Conservation (phyloP, 2,797 vertebrate species). For the Ara ararauna region DNA sequence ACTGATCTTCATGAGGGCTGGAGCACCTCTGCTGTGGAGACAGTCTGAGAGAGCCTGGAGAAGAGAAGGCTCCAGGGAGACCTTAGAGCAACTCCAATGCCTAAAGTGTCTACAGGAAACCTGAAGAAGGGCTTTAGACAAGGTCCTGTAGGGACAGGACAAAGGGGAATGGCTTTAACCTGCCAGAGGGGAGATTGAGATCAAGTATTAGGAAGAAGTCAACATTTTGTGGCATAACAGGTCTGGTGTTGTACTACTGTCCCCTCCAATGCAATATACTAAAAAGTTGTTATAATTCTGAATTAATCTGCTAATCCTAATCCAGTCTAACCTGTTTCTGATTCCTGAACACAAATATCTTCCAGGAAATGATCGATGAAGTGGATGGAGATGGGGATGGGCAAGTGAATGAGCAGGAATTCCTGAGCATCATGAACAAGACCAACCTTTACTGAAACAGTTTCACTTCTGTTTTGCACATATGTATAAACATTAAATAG, state of each 20-base stretch:
- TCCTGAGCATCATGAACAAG: conserved; percentile 96
- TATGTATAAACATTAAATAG: neutral
- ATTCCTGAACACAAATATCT: neutral
- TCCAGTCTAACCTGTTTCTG: fast-evolving
- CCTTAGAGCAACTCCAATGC: neutral
- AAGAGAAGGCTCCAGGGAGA: neutral
- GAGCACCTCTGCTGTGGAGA: neutral
- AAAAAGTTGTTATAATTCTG: neutral
- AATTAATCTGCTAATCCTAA: neutral
- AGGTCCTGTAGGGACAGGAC: neutral
- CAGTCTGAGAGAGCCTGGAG: neutral
- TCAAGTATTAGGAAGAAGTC: neutral
- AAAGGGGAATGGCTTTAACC: neutral
- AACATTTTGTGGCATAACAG: neutral
- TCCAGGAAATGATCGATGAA: conserved; percentile 95
- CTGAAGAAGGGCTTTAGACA: neutral
- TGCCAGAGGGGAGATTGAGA: neutral
- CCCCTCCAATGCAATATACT: neutral
- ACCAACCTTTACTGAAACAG: conserved; percentile 89
- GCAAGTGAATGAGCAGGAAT: conserved; percentile 93
- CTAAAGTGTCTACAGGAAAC: neutral
- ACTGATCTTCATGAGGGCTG: neutral
- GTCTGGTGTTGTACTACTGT: fast-evolving
- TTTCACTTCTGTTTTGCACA: neutral
- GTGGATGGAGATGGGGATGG: conserved; percentile 93